Evolutionary conservation across 1,140 invertebrate species (phyloP).

Genomic region (Venturia canescens): DNA sequence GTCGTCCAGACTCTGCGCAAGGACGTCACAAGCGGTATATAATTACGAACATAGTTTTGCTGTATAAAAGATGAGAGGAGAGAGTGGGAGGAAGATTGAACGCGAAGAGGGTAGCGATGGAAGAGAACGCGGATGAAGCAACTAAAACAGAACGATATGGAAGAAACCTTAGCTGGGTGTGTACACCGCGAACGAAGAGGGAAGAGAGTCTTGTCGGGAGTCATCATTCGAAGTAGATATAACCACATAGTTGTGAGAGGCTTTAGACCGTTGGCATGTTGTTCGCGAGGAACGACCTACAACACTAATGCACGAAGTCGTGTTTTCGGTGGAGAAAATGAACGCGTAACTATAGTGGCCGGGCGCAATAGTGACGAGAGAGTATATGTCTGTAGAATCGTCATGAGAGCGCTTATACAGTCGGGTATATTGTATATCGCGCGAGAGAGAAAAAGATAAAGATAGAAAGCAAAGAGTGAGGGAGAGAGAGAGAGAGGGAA

Average conservation of each 20-base stretch:
- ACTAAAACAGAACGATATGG: constrained; percentile 45
- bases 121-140: constrained; percentile 31
- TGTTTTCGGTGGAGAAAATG: constrained; percentile 44
- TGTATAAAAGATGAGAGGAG: constrained; percentile 34
- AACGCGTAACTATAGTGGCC: constrained; percentile 42
- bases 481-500: constrained; percentile 42
- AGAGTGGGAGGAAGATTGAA: constrained; percentile 9
- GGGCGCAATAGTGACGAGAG: constrained; percentile 18
- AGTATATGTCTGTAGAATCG: constrained; percentile 47
- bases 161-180: constrained; percentile 50
- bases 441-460: constrained; percentile 43
- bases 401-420: constrained; percentile 45
- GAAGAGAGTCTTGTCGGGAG: constrained; percentile 21
- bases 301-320: constrained; percentile 40
- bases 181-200: neutral
- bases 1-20: constrained; percentile 13
- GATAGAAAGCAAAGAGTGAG: constrained; percentile 2
- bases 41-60: constrained; percentile 28
- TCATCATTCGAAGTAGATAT: constrained; percentile 36
- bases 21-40: constrained; percentile 16
- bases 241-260: constrained; percentile 23
- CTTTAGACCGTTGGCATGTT: constrained; percentile 12
- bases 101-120: constrained; percentile 1
- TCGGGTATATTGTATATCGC: constrained; percentile 46
- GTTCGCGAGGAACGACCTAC: constrained; percentile 36